Base-by-base conservation (phyloP, 2,113 vertebrate genomes). In the Origma solitaria region DNA sequence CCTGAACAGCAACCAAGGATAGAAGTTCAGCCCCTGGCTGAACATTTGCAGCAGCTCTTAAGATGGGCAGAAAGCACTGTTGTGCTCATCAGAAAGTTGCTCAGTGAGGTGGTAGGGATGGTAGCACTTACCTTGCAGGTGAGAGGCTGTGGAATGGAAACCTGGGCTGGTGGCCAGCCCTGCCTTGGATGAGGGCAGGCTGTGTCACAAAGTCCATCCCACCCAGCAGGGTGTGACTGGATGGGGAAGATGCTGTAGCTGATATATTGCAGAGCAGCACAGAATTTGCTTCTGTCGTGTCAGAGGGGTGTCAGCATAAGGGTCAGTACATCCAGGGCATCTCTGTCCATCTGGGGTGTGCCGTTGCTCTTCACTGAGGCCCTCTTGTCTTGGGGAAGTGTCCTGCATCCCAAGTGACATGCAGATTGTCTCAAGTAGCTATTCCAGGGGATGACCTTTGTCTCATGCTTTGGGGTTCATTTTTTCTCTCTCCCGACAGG, bases 401-500 rank as follows among this genome's bases (percentile, higher is more conserved):
- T 82, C n/a, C 42, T 2, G 2, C n/a, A 10, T 77, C 47, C n/a
- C 70, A 21, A 10, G 31, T 27, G 19, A 33, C 10, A 2, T 49
- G 9, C 30, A 53, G 60, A 22, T 79, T 15, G 25, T 66, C 17
- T 75, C 49, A 42, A 42, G 4, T 3, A 35, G 51, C 57, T 72
- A 24, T 27, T 78, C 13, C 64, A n/a, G 58, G 33, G 28, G 54
- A 38, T 53, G 9, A 65, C 22, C 20, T 54, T 79, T 61, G 18
- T 90, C 21, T 79, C 17, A 2, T 42, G n/a, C 30, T 62, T 61
- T 38, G 42, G 21, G 7, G 10, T 53, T 89, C 16, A 77, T 57
- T 20, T 35, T 35, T 73, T 83, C 45, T 93, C 22, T 54, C 15
- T 94, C 70, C 83, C 88, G 49, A 16, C 97, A 99, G 99, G 13